Base-by-base conservation (phyloP, 2,113 vertebrate genomes). In the Platysternon megacephalum region DNA sequence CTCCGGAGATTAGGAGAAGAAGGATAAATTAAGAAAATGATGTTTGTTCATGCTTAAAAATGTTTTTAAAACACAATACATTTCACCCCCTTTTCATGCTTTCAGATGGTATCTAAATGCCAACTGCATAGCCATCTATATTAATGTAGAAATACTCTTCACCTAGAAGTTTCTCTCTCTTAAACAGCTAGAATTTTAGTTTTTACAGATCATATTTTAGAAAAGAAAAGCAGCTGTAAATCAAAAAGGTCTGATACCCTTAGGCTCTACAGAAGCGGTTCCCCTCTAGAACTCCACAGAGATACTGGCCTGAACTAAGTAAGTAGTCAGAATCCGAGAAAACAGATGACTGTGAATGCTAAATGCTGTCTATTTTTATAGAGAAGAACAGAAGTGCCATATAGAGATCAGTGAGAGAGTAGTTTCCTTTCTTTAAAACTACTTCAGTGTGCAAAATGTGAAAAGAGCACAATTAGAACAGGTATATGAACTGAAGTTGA, bases 311-410 rank as follows among this genome's bases (percentile, higher is more conserved):
- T 87, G 3, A 94, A 91, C 6, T 61, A 82, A 79, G 39, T 39
- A 51, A 84, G 22, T 42, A 81, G 8, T 28, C 49, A 35, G 3
- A 13, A 1, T 81, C 16, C 72, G 11, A 85, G 72, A 72, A 35
- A 9, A n/a, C 32, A 91, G 94, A 58, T 56, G 11, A 14, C 12
- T 93, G 32, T 56, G 52, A 88, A 49, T 0, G 2, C 46, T 24
- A 58, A 58, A 39, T 88, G 89, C 51, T 35, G 4, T 21, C 2
- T 51, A 56, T 72, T 86, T 78, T 82, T 5, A 24, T 79, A 8
- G 39, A 82, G 72, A 91, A 74, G 76, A 87, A 46, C 24, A 55
- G 83, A 28, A 22, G 9, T 91, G 90, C 93, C 76, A 24, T 80
- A 39, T 65, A 52, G 81, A 0, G 3, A n/a, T 90, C 91, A 35